phyloP scores from a whole-genome alignment of 2,797 vertebrate genomes.

The Neosilurus hyrtlii region DNA sequence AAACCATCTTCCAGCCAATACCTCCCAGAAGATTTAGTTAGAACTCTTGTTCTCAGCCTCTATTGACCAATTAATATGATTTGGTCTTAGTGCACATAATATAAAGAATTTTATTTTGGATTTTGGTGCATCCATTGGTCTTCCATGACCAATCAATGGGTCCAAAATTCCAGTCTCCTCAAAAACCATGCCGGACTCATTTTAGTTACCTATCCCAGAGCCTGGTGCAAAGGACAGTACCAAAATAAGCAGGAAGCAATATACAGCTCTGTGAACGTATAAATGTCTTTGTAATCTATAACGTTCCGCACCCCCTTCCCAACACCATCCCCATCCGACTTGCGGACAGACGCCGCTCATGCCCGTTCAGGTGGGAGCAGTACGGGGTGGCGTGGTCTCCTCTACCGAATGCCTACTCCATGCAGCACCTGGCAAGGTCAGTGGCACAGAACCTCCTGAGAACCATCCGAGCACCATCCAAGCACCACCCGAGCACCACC shows the following conservation, averaged over 20 bases:
- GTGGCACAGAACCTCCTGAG: slow-evolving; percentile 60
- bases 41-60: background rate
- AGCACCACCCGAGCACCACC: slow-evolving; percentile 49
- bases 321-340: slow-evolving; percentile 42
- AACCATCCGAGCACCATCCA: slow-evolving; percentile 50
- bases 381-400: slow-evolving; percentile 70
- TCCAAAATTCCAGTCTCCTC: background rate
- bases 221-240: background rate
- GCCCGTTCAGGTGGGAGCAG: slow-evolving; percentile 72
- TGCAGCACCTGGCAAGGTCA: slow-evolving; percentile 78
- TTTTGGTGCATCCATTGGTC: background rate
- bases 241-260: background rate
- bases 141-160: background rate
- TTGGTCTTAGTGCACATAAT: background rate
- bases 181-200: background rate
- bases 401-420: slow-evolving; percentile 73
- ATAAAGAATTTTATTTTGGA: background rate
- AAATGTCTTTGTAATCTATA: slow-evolving; percentile 52
- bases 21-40: background rate
- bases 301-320: slow-evolving; percentile 60
- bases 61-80: background rate
- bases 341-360: slow-evolving; percentile 67
- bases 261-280: slow-evolving; percentile 14
- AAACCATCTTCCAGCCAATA: background rate
- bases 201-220: background rate